phyloP scores from a whole-genome alignment of 2,797 vertebrate species.

The Chloroceryle amazona region DNA sequence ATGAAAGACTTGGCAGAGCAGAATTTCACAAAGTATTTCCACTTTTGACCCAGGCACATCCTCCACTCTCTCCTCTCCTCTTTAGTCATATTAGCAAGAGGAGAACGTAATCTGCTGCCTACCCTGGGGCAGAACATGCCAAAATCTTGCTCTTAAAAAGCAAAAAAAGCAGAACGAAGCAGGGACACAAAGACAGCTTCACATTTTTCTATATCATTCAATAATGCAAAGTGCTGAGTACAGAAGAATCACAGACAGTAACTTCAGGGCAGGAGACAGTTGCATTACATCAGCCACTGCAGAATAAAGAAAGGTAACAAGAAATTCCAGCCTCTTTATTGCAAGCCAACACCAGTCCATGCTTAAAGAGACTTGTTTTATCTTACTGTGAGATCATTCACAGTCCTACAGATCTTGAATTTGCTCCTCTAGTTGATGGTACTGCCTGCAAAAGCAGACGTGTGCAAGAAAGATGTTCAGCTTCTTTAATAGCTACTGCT shows the following conservation, averaged over 20 bases:
- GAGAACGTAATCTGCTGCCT: background rate
- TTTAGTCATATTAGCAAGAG: background rate
- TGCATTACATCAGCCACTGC: background rate
- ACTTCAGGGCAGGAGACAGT: background rate
- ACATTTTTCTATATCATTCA: background rate
- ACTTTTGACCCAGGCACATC: background rate
- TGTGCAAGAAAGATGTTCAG: rapidly evolving
- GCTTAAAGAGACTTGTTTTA: background rate
- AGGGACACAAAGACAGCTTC: background rate
- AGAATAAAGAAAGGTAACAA: background rate
- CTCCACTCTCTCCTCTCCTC: background rate
- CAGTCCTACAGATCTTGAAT: background rate
- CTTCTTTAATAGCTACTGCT: background rate
- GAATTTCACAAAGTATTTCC: background rate
- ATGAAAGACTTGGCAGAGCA: background rate
- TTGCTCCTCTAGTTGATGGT: background rate
- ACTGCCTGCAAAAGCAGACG: background rate
- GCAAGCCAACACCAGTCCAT: background rate
- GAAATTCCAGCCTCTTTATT: background rate
- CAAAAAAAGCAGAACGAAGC: background rate
- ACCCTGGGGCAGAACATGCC: background rate
- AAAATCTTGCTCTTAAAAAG: background rate
- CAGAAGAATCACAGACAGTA: background rate
- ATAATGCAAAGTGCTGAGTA: rapidly evolving
- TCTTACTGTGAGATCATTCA: background rate